Base-by-base conservation (phyloP, 2,888 invertebrate species). In the Caenorhabditis virilis region DNA sequence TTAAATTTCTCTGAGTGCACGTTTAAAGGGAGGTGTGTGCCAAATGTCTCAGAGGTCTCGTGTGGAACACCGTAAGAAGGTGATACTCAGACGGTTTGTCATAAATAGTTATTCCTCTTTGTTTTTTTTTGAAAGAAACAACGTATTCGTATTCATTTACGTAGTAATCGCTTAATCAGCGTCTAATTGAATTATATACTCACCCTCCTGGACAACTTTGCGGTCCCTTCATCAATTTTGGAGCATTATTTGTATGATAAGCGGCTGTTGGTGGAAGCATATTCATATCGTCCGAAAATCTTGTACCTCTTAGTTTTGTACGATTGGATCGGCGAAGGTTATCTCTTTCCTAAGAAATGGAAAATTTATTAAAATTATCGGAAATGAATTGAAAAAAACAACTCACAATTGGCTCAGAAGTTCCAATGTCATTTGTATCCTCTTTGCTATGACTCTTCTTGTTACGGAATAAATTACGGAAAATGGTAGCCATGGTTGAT, bases 201-300 rank as follows among this genome's bases (percentile, higher is more conserved):
- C 38, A 71, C 59, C 64, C 72, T 55, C 60, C 66, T 5, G 72
- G 72, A 61, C 72, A 72, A 41, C 72, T 72, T 35, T 63, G 59
- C 3, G 72, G 69, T 30, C 72, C 72, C 47, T 56, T 56, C 27
- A 51, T 42, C 36, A 56, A 23, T 38, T 57, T 47, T 13, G 53
- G 42, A 26, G 50, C 45, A 22, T 49, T 61, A 23, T 49, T 55
- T 3, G 68, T 65, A 46, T 72, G 71, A 51, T 68, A 72, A 23
- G 68, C 65, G 26, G 68, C 68, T 9, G 65, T 68, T n/a, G 60
- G 35, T 15, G 65, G 65, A 13, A 65, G 56, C 59, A 60, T 60
- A 39, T 52, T 50, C n/a, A n/a, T n/a, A 54, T 65, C 65, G 20
- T 65, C 65, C 13, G 52, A 45, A 41, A 64, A 64, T 18, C 64